Conservation (phyloP, 2,888 invertebrate species). For the Congeria kusceri region DNA sequence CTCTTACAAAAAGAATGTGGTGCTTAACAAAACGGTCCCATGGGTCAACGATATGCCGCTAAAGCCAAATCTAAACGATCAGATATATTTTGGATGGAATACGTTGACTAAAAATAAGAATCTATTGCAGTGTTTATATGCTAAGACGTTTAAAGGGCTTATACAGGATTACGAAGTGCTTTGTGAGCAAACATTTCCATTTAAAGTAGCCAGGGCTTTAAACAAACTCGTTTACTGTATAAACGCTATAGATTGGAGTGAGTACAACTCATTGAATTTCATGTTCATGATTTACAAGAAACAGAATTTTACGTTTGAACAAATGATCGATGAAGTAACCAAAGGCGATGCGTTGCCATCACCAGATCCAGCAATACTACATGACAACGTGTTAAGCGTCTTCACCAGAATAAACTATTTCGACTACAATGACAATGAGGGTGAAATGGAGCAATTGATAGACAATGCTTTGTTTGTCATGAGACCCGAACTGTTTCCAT, state of each 20-base stretch:
- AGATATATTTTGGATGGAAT: slow-evolving; percentile 16
- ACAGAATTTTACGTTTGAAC: slow-evolving; percentile 14
- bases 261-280: slow-evolving; percentile 36
- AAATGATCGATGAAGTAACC: slow-evolving; percentile 10
- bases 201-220: slow-evolving; percentile 18
- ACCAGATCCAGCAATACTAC: slow-evolving; percentile 30
- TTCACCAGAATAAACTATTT: slow-evolving; percentile 22
- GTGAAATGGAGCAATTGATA: too few species aligned
- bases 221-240: slow-evolving; percentile 15
- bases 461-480: too few species aligned
- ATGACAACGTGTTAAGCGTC: slow-evolving; percentile 14
- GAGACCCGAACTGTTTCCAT: too few species aligned
- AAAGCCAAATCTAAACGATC: too few species aligned
- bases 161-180: slow-evolving; percentile 27
- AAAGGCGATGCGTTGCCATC: slow-evolving; percentile 1
- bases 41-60: slow-evolving; percentile 30
- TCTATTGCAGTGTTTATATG: not conserved
- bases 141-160: slow-evolving; percentile 10
- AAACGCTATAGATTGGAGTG: slow-evolving; percentile 25
- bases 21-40: not conserved
- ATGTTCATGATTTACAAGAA: slow-evolving; percentile 19
- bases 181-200: slow-evolving; percentile 1
- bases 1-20: slow-evolving; percentile 14
- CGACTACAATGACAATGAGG: not conserved
- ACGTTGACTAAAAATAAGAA: slow-evolving; percentile 1